phyloP scores from a whole-genome alignment of 2,888 invertebrate genomes.

The Nasonia oneida region DNA sequence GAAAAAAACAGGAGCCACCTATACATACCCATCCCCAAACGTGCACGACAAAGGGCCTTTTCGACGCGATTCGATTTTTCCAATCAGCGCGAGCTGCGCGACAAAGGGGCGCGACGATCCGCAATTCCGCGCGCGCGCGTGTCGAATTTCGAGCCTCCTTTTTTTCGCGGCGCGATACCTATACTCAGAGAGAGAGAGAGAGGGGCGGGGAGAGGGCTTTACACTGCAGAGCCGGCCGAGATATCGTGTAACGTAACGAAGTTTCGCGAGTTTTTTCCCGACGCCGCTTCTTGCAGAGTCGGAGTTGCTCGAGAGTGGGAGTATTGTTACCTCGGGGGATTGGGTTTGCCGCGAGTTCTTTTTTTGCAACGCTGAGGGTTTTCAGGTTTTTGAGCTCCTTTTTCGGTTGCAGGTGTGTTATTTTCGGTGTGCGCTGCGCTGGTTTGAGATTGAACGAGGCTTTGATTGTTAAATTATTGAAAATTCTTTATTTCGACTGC shows the following conservation, averaged over 20 bases:
- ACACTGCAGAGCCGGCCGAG: background rate
- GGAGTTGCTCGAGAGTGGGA: background rate
- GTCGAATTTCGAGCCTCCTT: slow-evolving; percentile 14
- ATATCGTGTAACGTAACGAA: slow-evolving; percentile 16
- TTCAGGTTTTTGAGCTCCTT: background rate
- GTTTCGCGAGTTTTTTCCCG: background rate
- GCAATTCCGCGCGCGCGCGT: slow-evolving; percentile 29
- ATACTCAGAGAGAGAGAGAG: background rate
- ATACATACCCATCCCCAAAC: background rate
- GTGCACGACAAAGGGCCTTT: background rate
- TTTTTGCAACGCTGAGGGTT: background rate
- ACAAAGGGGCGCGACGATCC: slow-evolving; percentile 37
- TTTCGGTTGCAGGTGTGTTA: background rate
- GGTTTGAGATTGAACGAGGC: background rate
- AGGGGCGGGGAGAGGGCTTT: background rate
- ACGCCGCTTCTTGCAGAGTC: background rate
- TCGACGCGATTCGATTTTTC: slow-evolving; percentile 13
- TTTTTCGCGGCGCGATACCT: background rate
- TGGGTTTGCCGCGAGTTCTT: slow-evolving; percentile 4
- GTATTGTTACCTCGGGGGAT: background rate
- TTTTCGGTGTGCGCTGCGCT: background rate
- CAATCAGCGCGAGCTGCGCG: slow-evolving; percentile 8
- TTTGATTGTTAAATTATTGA: no score
- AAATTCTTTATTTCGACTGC: no score
- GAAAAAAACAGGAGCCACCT: background rate